Evolutionary conservation across 2,888 invertebrate genomes (phyloP), one percentile per base, ranked within the genome.

Genomic region (Sturmia bella): DNA sequence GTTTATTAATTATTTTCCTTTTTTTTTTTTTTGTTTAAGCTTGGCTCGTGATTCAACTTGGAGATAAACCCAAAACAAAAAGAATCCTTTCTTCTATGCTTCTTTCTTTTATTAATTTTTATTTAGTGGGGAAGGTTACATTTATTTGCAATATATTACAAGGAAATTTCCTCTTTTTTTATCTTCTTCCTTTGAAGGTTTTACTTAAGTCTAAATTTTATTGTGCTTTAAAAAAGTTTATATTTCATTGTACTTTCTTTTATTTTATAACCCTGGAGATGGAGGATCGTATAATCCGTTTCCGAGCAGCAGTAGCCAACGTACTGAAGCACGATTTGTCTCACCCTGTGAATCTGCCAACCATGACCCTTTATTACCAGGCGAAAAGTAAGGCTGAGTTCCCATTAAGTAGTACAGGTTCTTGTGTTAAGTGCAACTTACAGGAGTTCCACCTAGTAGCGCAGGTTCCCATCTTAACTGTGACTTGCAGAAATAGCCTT

Each of bases 251-350:
- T 48, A n/a, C 11, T 6, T 48, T 48, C 1, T 48, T 19, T 48
- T 48, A 11, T 6, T 48, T 48, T 50, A 21, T 21, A 21, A 50
- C 4, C 12, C 50, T 12, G 19, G 9, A 24, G n/a, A 7, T 24
- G 21, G 12, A 52, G 21, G 52, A 24, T 21, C 24, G 13, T 24
- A 13, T 52, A 6, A 13, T 52, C 24, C 24, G 12, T 24, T 52
- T 52, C 24, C 52, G 52, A 50, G 2, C 6, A n/a, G 48, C 48
- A 19, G 1, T 7, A 6, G 21, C 21, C 50, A 11, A 50, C 50
- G 50, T 52, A 52, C 52, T 24, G 6, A 52, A 24, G 52, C 24
- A 13, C 24, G 21, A 52, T 52, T 52, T 52, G 52, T 52, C 50
- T 52, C 52, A 52, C 4, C 52, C 52, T 52, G 24, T 52, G 52